Evolutionary conservation across 2,113 vertebrate species (phyloP).

Genomic region (Ginglymostoma cirratum): DNA sequence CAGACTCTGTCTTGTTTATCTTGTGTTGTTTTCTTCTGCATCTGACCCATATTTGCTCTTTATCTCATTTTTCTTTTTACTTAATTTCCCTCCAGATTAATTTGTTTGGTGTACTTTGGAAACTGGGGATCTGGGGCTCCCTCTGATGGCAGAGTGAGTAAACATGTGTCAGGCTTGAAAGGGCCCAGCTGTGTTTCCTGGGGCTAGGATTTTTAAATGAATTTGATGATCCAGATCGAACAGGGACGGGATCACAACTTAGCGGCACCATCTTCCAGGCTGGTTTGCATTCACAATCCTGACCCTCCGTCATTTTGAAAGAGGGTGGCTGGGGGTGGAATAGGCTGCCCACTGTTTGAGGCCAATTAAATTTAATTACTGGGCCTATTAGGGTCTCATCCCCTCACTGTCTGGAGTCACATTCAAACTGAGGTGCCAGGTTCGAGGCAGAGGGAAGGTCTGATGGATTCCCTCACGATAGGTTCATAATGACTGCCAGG

Average conservation of each 20-base stretch:
- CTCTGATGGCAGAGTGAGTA: conserved; percentile 1
- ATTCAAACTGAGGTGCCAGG: background rate
- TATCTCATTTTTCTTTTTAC: background rate
- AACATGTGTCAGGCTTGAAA: background rate
- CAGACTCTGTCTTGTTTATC: background rate
- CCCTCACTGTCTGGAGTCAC: background rate
- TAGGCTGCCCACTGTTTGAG: background rate
- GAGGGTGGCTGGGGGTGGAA: background rate
- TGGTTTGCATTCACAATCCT: too few species aligned
- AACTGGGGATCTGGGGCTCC: background rate
- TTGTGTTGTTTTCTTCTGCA: background rate
- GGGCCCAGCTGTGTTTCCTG: background rate
- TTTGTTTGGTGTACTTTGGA: background rate
- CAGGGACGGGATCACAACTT: background rate
- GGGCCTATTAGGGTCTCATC: too few species aligned
- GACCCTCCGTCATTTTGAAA: background rate
- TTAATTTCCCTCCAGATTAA: background rate
- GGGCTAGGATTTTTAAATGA: background rate
- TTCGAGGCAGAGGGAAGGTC: background rate
- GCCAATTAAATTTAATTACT: background rate
- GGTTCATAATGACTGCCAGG: background rate
- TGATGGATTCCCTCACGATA: too few species aligned
- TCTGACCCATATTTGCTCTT: background rate
- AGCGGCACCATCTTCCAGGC: background rate
- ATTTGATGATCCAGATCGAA: background rate